These are phyloP conservation scores for Drosophila varians DNA, from an alignment of 1,140 invertebrate genomes.

Conservation along the genomic window DNA sequence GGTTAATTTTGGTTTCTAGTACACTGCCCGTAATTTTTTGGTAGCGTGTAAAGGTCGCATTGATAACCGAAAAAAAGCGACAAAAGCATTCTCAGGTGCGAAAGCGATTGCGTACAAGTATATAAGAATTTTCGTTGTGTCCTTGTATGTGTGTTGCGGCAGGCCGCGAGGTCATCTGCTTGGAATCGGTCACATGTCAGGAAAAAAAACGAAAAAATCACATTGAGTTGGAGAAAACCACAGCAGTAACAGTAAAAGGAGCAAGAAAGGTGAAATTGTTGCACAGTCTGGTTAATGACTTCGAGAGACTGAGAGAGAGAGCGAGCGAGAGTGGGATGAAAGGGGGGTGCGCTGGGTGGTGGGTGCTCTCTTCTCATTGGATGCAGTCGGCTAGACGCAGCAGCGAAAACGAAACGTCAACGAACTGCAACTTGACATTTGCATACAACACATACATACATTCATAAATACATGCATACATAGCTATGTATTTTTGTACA, in stretches of 20 bases:
- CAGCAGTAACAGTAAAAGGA: not conserved
- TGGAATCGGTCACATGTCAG: slow-evolving; percentile 42
- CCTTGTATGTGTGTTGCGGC: slow-evolving; percentile 4
- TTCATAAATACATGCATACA: not conserved
- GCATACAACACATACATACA: slow-evolving; percentile 13
- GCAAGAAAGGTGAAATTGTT: slow-evolving; percentile 26
- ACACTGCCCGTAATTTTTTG: not conserved
- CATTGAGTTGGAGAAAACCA: not conserved
- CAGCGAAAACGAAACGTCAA: slow-evolving; percentile 34
- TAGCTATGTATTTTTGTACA: not conserved
- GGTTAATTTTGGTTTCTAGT: not conserved
- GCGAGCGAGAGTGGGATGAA: not conserved
- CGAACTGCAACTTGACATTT: slow-evolving; percentile 49
- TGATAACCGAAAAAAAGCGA: slow-evolving; percentile 23
- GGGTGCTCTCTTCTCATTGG: slow-evolving; percentile 24
- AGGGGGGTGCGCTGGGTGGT: not conserved
- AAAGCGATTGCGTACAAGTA: not conserved
- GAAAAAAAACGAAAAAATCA: not conserved
- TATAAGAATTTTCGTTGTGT: not conserved
- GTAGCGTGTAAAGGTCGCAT: slow-evolving; percentile 18
- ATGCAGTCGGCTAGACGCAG: slow-evolving; percentile 29
- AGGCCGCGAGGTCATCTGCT: slow-evolving; percentile 32
- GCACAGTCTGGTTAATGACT: slow-evolving; percentile 21
- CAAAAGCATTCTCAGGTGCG: slow-evolving; percentile 6
- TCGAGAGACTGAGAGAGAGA: not conserved